Evolutionary conservation across 1,140 invertebrate genomes (phyloP).

Genomic region (Drosophila pectinifera): DNA sequence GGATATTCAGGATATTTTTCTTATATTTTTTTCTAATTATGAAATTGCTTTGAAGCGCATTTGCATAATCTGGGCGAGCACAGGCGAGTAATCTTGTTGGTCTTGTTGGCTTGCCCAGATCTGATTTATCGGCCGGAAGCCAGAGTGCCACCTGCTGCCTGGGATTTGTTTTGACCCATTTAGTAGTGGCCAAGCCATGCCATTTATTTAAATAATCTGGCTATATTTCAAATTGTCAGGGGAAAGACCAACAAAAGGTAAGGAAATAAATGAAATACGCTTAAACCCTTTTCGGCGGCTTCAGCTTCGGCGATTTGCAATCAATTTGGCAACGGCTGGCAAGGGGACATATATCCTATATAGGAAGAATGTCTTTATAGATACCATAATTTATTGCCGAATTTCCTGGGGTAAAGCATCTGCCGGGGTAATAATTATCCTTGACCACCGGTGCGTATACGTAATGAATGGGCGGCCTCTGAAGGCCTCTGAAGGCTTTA

Average conservation of each 20-base stretch:
- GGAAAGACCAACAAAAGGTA: conserved; percentile 17
- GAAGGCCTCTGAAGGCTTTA: conserved; percentile 61
- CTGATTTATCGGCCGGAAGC: conserved; percentile 23
- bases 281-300: conserved; percentile 67
- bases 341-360: too few species aligned
- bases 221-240: conserved; percentile 67
- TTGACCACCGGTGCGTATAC: conserved; percentile 58
- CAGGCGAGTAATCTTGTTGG: conserved; percentile 29
- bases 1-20: neutral
- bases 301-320: conserved; percentile 52
- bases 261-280: conserved; percentile 37
- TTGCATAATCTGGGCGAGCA: conserved; percentile 39
- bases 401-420: conserved; percentile 22
- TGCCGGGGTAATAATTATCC: conserved; percentile 69
- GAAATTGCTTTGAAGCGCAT: conserved; percentile 7
- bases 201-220: conserved; percentile 76
- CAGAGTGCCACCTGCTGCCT: neutral
- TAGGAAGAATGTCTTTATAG: too few species aligned
- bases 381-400: conserved; percentile 69
- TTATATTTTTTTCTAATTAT: conserved; percentile 36
- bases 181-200: conserved; percentile 13
- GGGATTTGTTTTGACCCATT: conserved; percentile 24
- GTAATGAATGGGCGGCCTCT: conserved; percentile 62
- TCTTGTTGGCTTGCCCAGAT: conserved; percentile 21
- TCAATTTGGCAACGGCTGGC: conserved; percentile 45